These are phyloP conservation scores for Motacilla alba DNA, from an alignment of 2,113 vertebrate species.

Conservation along the genomic window DNA sequence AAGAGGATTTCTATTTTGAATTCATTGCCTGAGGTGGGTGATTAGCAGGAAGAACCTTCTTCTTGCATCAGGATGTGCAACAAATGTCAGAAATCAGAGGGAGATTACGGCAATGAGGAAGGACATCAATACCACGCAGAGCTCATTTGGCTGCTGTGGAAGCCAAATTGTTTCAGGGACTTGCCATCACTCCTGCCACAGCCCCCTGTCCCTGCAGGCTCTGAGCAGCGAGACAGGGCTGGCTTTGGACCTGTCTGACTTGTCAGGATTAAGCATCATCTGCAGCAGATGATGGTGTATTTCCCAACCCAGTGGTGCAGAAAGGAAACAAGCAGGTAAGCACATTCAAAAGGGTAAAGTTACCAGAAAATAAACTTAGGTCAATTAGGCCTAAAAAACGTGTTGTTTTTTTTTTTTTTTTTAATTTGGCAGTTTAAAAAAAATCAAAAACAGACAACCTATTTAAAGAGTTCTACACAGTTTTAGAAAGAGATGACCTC, in stretches of 20 bases:
- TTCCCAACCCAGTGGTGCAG: not conserved
- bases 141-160: constrained; percentile 48
- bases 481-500: not conserved
- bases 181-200: not conserved
- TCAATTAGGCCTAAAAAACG: not conserved
- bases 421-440: not conserved
- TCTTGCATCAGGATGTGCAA: constrained; percentile 61
- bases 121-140: constrained; percentile 45
- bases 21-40: constrained; percentile 6
- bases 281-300: not conserved
- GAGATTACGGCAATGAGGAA: constrained; percentile 56
- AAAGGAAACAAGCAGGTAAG: not conserved
- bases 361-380: not conserved
- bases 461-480: not conserved
- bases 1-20: constrained; percentile 18
- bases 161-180: constrained; percentile 31
- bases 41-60: constrained; percentile 66
- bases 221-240: not conserved
- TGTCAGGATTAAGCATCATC: not conserved
- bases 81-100: constrained; percentile 60
- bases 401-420: not conserved
- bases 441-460: not conserved
- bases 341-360: not conserved
- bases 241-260: constrained; percentile 14
- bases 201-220: constrained; percentile 13